phyloP scores from a whole-genome alignment of 1,140 invertebrate genomes.

The Pogonomyrmex californicus region DNA sequence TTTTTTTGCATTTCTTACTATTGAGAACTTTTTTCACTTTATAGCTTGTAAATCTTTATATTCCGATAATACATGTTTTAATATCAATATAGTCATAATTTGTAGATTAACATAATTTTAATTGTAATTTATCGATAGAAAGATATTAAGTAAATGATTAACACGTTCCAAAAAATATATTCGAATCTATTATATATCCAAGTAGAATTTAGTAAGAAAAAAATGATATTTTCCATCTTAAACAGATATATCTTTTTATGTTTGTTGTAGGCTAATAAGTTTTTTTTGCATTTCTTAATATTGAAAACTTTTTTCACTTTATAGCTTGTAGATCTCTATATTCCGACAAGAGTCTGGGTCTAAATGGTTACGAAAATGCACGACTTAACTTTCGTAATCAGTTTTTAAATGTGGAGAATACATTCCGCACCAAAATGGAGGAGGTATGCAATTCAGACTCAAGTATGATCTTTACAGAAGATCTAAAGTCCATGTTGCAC shows the following conservation, averaged over 20 bases:
- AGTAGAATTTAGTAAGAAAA: not conserved
- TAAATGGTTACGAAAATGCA: constrained; percentile 88
- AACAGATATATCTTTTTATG: not conserved
- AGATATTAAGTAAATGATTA: not conserved
- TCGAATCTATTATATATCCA: not conserved
- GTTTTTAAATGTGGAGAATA: constrained; percentile 88
- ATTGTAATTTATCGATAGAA: not conserved
- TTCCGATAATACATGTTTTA: constrained; percentile 76
- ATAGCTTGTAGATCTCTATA: constrained; percentile 85
- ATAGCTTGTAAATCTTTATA: constrained; percentile 85
- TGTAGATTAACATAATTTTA: not conserved
- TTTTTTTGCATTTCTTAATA: not conserved
- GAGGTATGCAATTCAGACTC: constrained; percentile 86
- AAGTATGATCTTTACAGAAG: constrained; percentile 93
- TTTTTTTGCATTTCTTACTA: not conserved
- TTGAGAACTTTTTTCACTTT: not conserved
- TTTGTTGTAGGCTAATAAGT: not conserved
- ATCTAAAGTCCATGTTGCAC: constrained; percentile 94
- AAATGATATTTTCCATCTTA: not conserved
- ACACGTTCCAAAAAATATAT: not conserved
- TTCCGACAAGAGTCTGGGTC: constrained; percentile 87
- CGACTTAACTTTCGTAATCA: constrained; percentile 87
- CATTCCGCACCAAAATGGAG: constrained; percentile 90
- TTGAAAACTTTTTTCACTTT: not conserved
- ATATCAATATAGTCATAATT: not conserved